Evolutionary conservation across 2,797 vertebrate genomes (phyloP), one percentile per base, ranked within the genome.

Genomic region (Gymnothorax reevesii): DNA sequence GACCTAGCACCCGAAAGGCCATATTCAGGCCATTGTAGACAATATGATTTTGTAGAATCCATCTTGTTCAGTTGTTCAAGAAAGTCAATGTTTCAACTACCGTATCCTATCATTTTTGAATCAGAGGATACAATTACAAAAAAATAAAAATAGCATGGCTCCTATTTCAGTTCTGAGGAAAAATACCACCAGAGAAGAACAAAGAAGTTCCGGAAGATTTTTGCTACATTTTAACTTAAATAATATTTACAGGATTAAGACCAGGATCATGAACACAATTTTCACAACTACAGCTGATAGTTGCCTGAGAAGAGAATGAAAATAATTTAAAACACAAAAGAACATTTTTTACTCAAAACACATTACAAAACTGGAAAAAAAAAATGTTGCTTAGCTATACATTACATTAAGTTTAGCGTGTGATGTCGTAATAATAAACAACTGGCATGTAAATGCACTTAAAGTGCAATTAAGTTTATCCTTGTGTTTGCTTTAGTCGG

Each of bases 11-110:
- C 33, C 33, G 49, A 88, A 86, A 87, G 83, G 87, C 86, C 87
- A 89, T 86, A 88, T 87, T 86, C 57, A 88, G 87, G 88, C 84
- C 87, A 91, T 90, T 91, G 88, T 90, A 91, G 87, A 86, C 88
- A 90, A 84, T 86, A 84, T 89, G 69, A 87, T 83, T 88, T 33
- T 42, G 73, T 80, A 87, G 89, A 87, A 90, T 87, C 85, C 86
- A 88, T 86, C 86, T 27, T 82, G 77, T 88, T 85, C 89, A 89
- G 88, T 87, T 84, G 90, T 90, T 87, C 86, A 54, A 86, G 86
- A 88, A 89, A 86, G 75, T 77, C 84, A 75, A 86, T 89, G 84
- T 88, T 85, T 84, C 82, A 87, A 64, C 86, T 87, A 86, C 86
- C 87, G 86, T 85, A 88, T 88, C 88, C 86, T 73, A 86, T 82